Percentiles rank a stretch among this genome's conserved stretches.
Conservation (phyloP, 2,797 vertebrate species). For the Lacerta agilis region DNA sequence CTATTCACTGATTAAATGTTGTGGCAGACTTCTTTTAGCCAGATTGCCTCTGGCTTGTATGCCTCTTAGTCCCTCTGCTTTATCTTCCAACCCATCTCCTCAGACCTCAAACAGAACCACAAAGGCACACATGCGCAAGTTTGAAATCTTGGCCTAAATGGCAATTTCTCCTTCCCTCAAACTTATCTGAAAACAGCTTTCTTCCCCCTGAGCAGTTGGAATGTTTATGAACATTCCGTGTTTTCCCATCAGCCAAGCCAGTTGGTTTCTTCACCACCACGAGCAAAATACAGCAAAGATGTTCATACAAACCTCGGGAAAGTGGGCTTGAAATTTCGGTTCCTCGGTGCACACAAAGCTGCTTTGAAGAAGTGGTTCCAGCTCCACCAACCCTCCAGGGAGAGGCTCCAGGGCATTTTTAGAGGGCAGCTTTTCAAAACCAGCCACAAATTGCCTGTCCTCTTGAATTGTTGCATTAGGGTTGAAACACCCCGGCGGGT, state of each 20-base stretch:
- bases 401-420: slow-evolving; percentile 51
- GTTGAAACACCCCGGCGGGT: slow-evolving; percentile 90
- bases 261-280: neutral
- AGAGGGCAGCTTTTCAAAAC: slow-evolving; percentile 60
- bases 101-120: neutral
- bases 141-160: neutral
- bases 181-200: neutral
- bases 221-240: neutral
- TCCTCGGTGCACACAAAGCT: slow-evolving; percentile 83
- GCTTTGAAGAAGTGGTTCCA: slow-evolving; percentile 65
- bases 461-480: slow-evolving; percentile 80
- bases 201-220: neutral
- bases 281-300: slow-evolving; percentile 11
- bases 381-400: slow-evolving; percentile 59
- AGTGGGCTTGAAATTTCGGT: slow-evolving; percentile 89
- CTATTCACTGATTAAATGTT: neutral
- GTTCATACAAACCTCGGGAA: slow-evolving; percentile 88
- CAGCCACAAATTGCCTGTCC: slow-evolving; percentile 58
- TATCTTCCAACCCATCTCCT: neutral
- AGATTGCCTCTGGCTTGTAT: neutral
- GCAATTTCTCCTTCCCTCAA: neutral
- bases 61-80: neutral
- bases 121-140: neutral
- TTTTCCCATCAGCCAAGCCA: neutral
- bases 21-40: neutral